phyloP scores from a whole-genome alignment of 2,113 vertebrate species.

The Corapipo altera region DNA sequence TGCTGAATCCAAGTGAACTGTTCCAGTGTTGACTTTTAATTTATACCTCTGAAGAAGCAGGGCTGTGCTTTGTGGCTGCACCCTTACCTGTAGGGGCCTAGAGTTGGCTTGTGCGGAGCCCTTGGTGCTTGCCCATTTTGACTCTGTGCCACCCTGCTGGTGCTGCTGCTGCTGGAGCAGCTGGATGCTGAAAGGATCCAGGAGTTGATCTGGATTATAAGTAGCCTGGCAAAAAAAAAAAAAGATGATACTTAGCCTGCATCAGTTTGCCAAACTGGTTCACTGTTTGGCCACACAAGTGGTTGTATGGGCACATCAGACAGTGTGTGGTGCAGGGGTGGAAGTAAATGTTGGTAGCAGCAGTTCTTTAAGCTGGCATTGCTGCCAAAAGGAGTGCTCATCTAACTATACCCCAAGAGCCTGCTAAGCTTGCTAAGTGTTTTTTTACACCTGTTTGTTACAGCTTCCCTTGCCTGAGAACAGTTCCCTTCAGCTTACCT shows the following conservation, averaged over 20 bases:
- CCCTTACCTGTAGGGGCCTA: accelerated
- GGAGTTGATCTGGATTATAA: background rate
- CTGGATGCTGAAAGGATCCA: background rate
- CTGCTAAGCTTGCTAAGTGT: conserved; percentile 16
- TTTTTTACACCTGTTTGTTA: conserved; percentile 37
- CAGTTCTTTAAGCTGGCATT: background rate
- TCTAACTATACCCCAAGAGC: background rate
- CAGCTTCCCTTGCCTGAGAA: conserved; percentile 17
- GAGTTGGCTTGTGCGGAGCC: background rate
- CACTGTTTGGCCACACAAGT: background rate
- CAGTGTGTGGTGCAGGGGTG: background rate
- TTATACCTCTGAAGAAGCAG: background rate
- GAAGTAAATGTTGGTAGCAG: conserved; percentile 14
- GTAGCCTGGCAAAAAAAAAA: background rate
- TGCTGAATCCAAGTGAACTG: background rate
- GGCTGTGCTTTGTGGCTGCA: background rate
- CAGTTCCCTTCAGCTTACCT: background rate
- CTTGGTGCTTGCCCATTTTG: background rate
- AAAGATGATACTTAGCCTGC: background rate
- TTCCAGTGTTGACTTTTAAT: background rate
- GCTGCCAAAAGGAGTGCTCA: conserved; percentile 7
- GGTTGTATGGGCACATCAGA: background rate
- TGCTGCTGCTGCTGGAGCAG: background rate
- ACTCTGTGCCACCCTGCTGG: background rate
- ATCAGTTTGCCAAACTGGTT: background rate